Base-by-base conservation (phyloP, 1,140 invertebrate species). In the Achroia grisella region DNA sequence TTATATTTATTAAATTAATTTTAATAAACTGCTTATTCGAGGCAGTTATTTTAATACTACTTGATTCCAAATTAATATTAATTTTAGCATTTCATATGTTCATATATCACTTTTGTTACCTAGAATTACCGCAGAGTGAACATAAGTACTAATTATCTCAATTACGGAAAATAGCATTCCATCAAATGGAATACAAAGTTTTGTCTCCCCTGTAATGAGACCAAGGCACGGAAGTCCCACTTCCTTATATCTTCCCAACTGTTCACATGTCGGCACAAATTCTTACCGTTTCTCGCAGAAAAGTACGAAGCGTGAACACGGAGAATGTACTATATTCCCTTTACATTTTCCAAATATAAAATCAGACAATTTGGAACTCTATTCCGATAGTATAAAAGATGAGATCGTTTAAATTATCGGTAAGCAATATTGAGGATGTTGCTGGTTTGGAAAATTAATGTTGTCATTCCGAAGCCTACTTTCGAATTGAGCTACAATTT, bases 391-490 rank as follows among this genome's bases (percentile, higher is more conserved):
- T 0, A 27, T 27, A 32, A 46, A 27, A 27, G 11, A 9, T 4
- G 10, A 9, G 2, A 13, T 27, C 11, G 5, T 23, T 28, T 13
- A 8, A 15, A n/a, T 11, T 13, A 44, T 29, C 17, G 11, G 32
- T 39, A 31, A 13, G 12, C 37, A 23, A 34, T 40, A 17, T 13
- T 12, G 12, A 8, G 9, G 14, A 27, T 23, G 1, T 43, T 47
- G 39, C 10, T 36, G 37, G 36, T 44, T 44, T 39, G 57, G 48
- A 52, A 60, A 60, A 60, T 60, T 60, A 60, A 60, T 60, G 42
- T 48, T 60, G 56, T 55, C 56, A 55, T 47, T 30, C 33, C 30
- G 30, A 54, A 55, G 42, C 49, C 57, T 50, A 49, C 36, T 52
- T 55, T 52, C 45, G 40, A 59, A 52, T 50, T 50, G 32, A 52